Conservation (phyloP, 2,888 invertebrate species). For the Drosophila prolongata region DNA sequence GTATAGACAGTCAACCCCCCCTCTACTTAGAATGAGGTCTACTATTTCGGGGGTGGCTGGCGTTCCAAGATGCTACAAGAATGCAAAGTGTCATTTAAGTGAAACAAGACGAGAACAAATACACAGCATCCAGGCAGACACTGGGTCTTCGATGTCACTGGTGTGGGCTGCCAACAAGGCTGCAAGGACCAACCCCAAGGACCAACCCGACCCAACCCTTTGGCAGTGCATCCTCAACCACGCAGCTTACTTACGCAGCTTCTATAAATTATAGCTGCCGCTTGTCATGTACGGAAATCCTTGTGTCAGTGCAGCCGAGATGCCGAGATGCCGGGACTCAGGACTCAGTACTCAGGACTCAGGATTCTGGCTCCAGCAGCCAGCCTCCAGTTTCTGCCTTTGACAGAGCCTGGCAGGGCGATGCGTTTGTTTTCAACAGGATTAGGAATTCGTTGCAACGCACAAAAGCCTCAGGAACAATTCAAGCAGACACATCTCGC, state of each 20-base stretch:
- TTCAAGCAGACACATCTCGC: slow-evolving; percentile 78
- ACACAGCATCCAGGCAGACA: slow-evolving; percentile 47
- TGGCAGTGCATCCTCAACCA: slow-evolving; percentile 59
- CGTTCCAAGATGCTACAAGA: slow-evolving; percentile 70
- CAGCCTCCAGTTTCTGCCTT: slow-evolving; percentile 62
- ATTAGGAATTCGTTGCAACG: slow-evolving; percentile 76
- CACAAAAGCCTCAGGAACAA: slow-evolving; percentile 75
- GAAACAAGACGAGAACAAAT: slow-evolving; percentile 79
- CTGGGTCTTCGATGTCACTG: slow-evolving; percentile 11
- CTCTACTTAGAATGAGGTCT: slow-evolving; percentile 6
- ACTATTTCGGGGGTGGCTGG: slow-evolving; percentile 35
- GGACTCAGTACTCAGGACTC: slow-evolving; percentile 43
- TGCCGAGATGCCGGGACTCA: no score
- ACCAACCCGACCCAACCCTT: slow-evolving; percentile 3
- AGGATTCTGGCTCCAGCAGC: slow-evolving; percentile 51
- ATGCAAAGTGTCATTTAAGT: slow-evolving; percentile 82
- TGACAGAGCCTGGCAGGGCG: slow-evolving; percentile 64
- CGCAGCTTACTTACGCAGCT: slow-evolving; percentile 74
- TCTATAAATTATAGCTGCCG: slow-evolving; percentile 82
- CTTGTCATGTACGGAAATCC: slow-evolving; percentile 83
- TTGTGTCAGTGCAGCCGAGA: slow-evolving; percentile 81
- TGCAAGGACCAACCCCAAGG: neutral
- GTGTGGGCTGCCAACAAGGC: neutral
- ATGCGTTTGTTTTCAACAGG: slow-evolving; percentile 82
- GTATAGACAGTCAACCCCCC: slow-evolving; percentile 7